A percentile compares a stretch with the other conserved stretches of the same genome.
phyloP scores from a whole-genome alignment of 2,113 vertebrate species.

The Lampris incognitus region DNA sequence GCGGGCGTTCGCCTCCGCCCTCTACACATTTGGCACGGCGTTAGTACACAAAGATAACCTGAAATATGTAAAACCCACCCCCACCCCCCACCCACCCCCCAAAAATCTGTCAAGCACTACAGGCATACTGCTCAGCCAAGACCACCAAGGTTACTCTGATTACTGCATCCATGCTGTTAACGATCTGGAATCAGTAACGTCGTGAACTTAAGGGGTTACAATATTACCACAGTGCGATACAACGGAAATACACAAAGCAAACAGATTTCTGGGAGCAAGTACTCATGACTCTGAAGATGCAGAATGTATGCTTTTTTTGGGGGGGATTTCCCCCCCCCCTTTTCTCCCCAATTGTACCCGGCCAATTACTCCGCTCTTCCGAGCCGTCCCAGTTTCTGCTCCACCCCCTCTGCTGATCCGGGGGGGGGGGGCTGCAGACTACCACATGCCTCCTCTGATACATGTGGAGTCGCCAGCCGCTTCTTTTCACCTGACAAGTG shows the following conservation, averaged over 20 bases:
- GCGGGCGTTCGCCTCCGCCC: slow-evolving; percentile 39
- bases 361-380: too few species aligned
- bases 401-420: too few species aligned
- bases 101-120: slow-evolving; percentile 9
- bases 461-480: too few species aligned
- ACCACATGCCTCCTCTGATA: too few species aligned
- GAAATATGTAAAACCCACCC: background rate
- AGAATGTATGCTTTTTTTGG: background rate
- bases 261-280: slow-evolving; percentile 28
- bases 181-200: slow-evolving; percentile 22
- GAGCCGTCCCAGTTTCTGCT: too few species aligned
- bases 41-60: slow-evolving; percentile 30
- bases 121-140: slow-evolving; percentile 36
- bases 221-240: slow-evolving; percentile 33
- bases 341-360: too few species aligned
- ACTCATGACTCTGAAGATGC: slow-evolving; percentile 34
- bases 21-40: slow-evolving; percentile 54
- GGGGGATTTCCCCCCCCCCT: too few species aligned
- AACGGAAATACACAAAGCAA: slow-evolving; percentile 26
- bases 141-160: slow-evolving; percentile 50
- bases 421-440: too few species aligned
- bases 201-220: slow-evolving; percentile 26
- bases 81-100: background rate
- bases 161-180: slow-evolving; percentile 24
- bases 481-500: too few species aligned